Percentiles rank a stretch among this genome's conserved stretches.
These are phyloP conservation scores for Pterostichus niger DNA, from an alignment of 2,888 invertebrate genomes.

Conservation along the genomic window DNA sequence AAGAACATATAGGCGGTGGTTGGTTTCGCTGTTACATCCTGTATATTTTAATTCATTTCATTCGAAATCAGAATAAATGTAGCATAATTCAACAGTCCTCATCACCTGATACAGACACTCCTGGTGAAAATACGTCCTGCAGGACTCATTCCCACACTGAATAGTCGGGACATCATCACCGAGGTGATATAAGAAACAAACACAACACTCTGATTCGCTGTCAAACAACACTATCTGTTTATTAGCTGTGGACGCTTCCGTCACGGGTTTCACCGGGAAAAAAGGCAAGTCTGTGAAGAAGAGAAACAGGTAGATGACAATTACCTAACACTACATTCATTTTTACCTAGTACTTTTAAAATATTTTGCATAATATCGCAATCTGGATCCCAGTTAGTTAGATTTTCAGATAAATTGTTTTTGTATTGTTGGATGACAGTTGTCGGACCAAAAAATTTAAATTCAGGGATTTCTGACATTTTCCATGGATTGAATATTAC, in stretches of 20 bases:
- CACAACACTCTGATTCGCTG: conserved; percentile 14
- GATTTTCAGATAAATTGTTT: conserved; percentile 41
- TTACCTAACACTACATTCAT: too few species aligned
- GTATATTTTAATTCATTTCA: too few species aligned
- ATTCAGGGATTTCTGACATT: conserved; percentile 47
- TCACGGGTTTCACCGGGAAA: conserved; percentile 41
- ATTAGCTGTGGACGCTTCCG: not conserved
- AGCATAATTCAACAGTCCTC: too few species aligned
- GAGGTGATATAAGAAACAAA: conserved; percentile 42
- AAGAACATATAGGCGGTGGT: too few species aligned
- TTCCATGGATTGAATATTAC: conserved; percentile 52
- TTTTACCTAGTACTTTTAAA: conserved; percentile 46
- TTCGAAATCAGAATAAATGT: too few species aligned
- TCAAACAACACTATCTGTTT: conserved; percentile 18
- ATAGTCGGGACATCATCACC: not conserved
- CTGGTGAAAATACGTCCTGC: conserved; percentile 31
- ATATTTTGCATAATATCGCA: conserved; percentile 57
- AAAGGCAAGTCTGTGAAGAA: conserved; percentile 15
- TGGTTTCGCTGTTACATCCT: too few species aligned
- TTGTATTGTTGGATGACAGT: conserved; percentile 13
- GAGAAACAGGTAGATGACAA: too few species aligned
- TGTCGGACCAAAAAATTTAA: conserved; percentile 48
- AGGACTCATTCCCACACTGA: conserved; percentile 24
- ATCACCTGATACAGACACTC: conserved; percentile 38
- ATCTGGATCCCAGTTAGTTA: conserved; percentile 51